Evolutionary conservation across 2,888 invertebrate species (phyloP).

Genomic region (Craniophora ligustri): DNA sequence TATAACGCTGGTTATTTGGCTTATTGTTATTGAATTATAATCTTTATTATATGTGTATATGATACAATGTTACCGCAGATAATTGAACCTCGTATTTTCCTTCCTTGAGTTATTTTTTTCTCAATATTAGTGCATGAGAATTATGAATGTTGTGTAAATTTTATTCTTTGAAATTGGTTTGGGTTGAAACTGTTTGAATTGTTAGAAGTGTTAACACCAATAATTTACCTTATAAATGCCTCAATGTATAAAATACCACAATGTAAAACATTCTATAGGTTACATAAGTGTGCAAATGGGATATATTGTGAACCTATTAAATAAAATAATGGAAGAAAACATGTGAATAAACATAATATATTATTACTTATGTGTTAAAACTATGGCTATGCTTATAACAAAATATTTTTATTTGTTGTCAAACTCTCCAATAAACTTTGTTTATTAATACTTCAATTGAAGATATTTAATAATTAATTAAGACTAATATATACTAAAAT

Average conservation of each 20-base stretch:
- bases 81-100: constrained; percentile 17
- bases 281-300: background rate
- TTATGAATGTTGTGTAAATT: background rate
- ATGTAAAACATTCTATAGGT: background rate
- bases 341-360: constrained; percentile 5
- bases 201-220: background rate
- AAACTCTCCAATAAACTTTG: constrained; percentile 23
- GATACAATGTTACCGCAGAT: constrained; percentile 31
- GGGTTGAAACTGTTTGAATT: constrained; percentile 7
- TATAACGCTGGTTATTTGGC: no score
- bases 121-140: background rate
- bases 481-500: constrained; percentile 16
- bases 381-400: constrained; percentile 33
- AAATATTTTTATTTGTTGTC: constrained; percentile 14
- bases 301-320: background rate
- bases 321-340: background rate
- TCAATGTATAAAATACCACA: background rate
- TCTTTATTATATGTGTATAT: constrained; percentile 5
- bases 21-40: constrained; percentile 1
- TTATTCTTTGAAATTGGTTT: background rate
- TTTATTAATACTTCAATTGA: background rate
- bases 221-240: background rate
- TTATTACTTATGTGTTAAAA: constrained; percentile 17
- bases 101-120: constrained; percentile 4
- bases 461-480: constrained; percentile 15